A percentile compares a stretch with the other conserved stretches of the same genome.
phyloP scores from a whole-genome alignment of 2,113 vertebrate species.

The Trogon melanurus region DNA sequence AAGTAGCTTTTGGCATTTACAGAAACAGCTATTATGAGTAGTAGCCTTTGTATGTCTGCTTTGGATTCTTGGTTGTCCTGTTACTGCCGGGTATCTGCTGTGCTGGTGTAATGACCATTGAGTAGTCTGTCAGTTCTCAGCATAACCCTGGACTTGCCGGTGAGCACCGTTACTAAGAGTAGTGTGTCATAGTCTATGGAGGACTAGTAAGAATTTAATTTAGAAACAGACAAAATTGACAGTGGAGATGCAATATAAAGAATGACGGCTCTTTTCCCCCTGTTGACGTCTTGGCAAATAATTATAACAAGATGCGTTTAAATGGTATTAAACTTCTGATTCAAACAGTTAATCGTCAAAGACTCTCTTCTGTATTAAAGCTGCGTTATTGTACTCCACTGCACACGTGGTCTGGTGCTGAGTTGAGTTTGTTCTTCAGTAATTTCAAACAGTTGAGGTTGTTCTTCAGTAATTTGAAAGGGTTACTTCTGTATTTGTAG shows the following conservation, averaged over 20 bases:
- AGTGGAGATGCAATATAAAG: neutral
- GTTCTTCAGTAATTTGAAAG: neutral
- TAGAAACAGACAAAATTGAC: neutral
- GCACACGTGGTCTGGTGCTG: neutral
- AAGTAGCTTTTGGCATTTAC: neutral
- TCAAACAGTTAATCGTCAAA: neutral
- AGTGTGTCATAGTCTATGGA: neutral
- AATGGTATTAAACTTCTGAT: neutral
- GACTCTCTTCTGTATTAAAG: neutral
- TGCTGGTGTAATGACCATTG: neutral
- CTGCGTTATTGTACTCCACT: neutral
- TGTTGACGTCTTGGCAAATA: neutral
- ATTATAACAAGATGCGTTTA: neutral
- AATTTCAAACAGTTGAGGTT: neutral
- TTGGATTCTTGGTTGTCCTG: neutral
- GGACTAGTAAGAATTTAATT: neutral
- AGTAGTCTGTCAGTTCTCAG: neutral
- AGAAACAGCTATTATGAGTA: neutral
- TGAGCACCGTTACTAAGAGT: neutral
- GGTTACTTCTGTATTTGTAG: neutral
- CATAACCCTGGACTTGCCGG: neutral
- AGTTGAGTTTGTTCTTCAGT: neutral
- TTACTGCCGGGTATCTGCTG: neutral
- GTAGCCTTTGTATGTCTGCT: neutral
- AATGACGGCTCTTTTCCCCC: neutral